Evolutionary conservation across 2,888 invertebrate genomes (phyloP), one percentile per base, ranked within the genome.

Genomic region (Drosophila macrospina): DNA sequence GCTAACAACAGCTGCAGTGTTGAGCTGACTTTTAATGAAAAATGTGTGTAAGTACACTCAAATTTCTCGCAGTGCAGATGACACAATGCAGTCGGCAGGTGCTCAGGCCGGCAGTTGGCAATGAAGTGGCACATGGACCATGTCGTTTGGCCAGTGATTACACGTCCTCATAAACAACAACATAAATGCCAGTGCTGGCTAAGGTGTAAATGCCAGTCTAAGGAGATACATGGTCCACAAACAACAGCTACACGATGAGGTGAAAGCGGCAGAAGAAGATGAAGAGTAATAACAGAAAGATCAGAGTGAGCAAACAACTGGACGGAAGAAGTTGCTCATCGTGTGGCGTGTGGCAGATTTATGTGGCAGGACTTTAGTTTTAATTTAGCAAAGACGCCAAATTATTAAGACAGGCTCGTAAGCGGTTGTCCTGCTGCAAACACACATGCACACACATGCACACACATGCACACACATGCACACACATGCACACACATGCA

Each of bases 101-200:
- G 50, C 28, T n/a, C 48, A 13, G 32, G 16, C 15, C 42, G 20
- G 59, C 36, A 34, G 39, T 28, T 34, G 56, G 74, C 57, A 59
- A 79, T 79, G 69, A 83, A 83, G 86, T 87, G 77, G 74, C 66
- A 61, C 81, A 72, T 82, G 51, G 80, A 62, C 50, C 75, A 65
- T 42, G 78, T 55, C 64, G 68, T 57, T 65, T 55, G 69, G 78
- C 48, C 61, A 82, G 83, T 78, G 84, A 85, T 88, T 85, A 85
- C 80, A 82, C 75, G 71, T 80, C 63, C 72, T 62, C 76, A 88
- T 87, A 85, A 84, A 85, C 78, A 87, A 85, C 63, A 78, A 59
- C 62, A 72, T 68, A 70, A 69, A 74, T 65, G 62, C 66, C 44
- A 45, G 50, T 28, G 32, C 41, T 13, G 60, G 39, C 63, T 45